Conservation (phyloP, 1,140 invertebrate genomes). For the Zeugodacus cucurbitae region DNA sequence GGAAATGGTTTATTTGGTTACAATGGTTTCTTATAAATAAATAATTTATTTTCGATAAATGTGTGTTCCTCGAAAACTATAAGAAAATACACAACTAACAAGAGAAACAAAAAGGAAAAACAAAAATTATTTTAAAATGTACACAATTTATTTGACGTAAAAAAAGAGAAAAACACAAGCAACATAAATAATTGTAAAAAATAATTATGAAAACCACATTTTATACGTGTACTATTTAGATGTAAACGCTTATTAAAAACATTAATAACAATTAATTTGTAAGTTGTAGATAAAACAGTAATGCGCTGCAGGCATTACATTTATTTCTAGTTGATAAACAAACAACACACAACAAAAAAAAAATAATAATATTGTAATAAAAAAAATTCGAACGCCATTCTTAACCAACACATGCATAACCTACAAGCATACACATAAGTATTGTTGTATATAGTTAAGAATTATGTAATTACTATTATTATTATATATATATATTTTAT, state of each 20-base stretch:
- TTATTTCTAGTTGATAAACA: background rate
- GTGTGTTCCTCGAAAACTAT: background rate
- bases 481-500: background rate
- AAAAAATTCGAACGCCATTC: background rate
- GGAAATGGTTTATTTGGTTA: background rate
- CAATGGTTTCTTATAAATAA: background rate
- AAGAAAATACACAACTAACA: background rate
- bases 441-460: background rate
- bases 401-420: background rate
- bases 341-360: background rate
- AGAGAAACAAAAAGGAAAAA: too few species aligned
- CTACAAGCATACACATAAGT: background rate
- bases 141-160: background rate
- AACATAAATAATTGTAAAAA: conserved; percentile 14
- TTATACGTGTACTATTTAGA: conserved; percentile 28
- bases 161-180: background rate
- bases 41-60: background rate
- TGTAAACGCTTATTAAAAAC: background rate
- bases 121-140: background rate
- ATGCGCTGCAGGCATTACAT: background rate
- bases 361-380: background rate
- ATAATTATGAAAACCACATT: background rate
- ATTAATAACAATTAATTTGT: background rate
- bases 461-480: background rate
- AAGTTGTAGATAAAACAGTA: conserved; percentile 12